Evolutionary conservation across 2,888 invertebrate genomes (phyloP), one percentile per base, ranked within the genome.

Genomic region (Ctena decussata): DNA sequence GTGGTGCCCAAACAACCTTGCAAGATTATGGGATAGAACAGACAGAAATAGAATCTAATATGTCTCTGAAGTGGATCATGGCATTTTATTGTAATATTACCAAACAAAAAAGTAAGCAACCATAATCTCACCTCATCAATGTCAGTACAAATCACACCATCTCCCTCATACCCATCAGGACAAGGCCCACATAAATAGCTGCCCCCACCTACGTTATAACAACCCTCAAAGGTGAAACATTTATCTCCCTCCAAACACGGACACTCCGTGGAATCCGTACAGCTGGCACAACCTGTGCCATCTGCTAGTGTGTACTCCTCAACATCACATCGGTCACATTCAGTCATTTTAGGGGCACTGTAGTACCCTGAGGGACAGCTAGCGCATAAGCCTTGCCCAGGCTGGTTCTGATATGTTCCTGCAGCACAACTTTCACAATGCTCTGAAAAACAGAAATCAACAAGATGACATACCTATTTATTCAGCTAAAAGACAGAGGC

Each of bases 41-140:
- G n/a, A n/a, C n/a, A n/a, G n/a, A n/a, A n/a, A n/a, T n/a, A n/a
- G n/a, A n/a, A n/a, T n/a, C n/a, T n/a, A n/a, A n/a, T n/a, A n/a
- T n/a, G n/a, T n/a, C n/a, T n/a, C n/a, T n/a, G n/a, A n/a, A n/a
- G n/a, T n/a, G n/a, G n/a, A n/a, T n/a, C n/a, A n/a, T n/a, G n/a
- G n/a, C n/a, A n/a, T n/a, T n/a, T n/a, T n/a, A n/a, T n/a, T n/a
- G n/a, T n/a, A n/a, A n/a, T n/a, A n/a, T n/a, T n/a, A n/a, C n/a
- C n/a, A n/a, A n/a, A n/a, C n/a, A n/a, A n/a, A n/a, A n/a, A n/a
- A n/a, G n/a, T n/a, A n/a, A n/a, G n/a, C n/a, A n/a, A n/a, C n/a
- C n/a, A n/a, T n/a, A n/a, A n/a, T n/a, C n/a, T n/a, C n/a, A n/a
- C 93, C 90, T 93, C 93, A 87, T 93, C 88, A 49, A 93, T 84